Base-by-base conservation (phyloP, 2,113 vertebrate species). In the Oreotrochilus melanogaster region DNA sequence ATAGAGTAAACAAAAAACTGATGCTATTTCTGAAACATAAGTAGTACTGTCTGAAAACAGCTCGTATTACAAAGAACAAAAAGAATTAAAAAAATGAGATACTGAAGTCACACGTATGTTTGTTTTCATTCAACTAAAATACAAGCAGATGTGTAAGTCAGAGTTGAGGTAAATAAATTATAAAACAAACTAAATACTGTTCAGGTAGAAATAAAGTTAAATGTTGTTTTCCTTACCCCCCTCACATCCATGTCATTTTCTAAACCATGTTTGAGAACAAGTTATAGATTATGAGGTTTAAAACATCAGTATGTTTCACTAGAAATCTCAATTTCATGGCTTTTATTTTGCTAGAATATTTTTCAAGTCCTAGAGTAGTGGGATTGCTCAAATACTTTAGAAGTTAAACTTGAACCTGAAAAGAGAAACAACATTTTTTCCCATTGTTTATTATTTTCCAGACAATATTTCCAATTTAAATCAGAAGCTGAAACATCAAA, bases 231-330 rank as follows among this genome's bases (percentile, higher is more conserved):
- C 14, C 25, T 64, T 13, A 57, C 39, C 24, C 70, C 50, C 8
- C 3, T n/a, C 16, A 25, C 17, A 45, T 1, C 18, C 31, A 30
- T 33, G 18, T 42, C 27, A 11, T 24, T 73, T 80, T 74, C 28
- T 72, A 61, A 75, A 42, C 15, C 8, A 19, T 5, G 5, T 13
- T 67, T 70, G 57, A 65, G 25, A 71, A 75, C 70, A 28, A 58
- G 8, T 18, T 58, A 13, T 11, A 33, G 28, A 30, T 19, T 51
- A 17, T 54, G 61, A 42, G 11, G 21, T 53, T 70, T 70, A 50
- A 73, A 76, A 53, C 14, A 53, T 4, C 17, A 16, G 9, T 45
- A 54, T 0, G 0, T 78, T 85, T 62, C 18, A 51, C 35, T 42
- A 67, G 61, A 74, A 87, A 84, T 19, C 11, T 7, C 71, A 27